A percentile compares a stretch with the other conserved stretches of the same genome.
These are phyloP conservation scores for Dexiosoma caninum DNA, from an alignment of 2,888 invertebrate species.

Conservation along the genomic window DNA sequence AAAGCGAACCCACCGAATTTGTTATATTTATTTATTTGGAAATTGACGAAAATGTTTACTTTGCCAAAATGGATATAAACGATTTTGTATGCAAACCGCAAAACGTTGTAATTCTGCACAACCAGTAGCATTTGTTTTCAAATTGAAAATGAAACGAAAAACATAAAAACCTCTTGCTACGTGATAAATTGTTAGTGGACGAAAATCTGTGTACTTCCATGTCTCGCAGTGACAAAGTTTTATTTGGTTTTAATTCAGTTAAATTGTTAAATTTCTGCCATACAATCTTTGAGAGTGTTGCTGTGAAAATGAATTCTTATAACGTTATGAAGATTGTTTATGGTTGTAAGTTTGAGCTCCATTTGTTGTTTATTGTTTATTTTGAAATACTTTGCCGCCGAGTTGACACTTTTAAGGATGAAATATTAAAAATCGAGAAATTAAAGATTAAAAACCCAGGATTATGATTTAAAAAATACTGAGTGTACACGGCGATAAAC, in stretches of 20 bases:
- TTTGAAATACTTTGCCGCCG: neutral
- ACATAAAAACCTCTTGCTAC: slow-evolving; percentile 17
- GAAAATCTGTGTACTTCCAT: slow-evolving; percentile 19
- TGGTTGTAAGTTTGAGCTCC: slow-evolving; percentile 1
- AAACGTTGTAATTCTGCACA: neutral
- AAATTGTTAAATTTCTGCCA: neutral
- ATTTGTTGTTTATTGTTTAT: neutral
- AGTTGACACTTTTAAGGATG: neutral
- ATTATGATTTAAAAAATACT: too few relatives aligned
- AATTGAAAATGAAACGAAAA: slow-evolving; percentile 19
- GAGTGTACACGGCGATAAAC: too few relatives aligned
- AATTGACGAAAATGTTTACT: neutral
- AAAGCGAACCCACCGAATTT: too few relatives aligned
- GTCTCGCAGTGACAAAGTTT: slow-evolving; percentile 27
- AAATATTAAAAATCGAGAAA: neutral
- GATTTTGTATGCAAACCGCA: neutral
- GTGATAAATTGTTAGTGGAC: slow-evolving; percentile 24
- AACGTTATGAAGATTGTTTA: neutral
- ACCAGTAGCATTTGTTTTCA: neutral
- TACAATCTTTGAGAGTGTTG: neutral
- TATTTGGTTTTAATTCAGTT: slow-evolving; percentile 15
- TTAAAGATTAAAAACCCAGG: too few relatives aligned
- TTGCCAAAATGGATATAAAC: neutral
- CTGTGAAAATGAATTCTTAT: slow-evolving; percentile 1
- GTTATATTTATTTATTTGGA: too few relatives aligned